Evolutionary conservation across 2,797 vertebrate species (phyloP).

Genomic region (Apodemus agrarius): DNA sequence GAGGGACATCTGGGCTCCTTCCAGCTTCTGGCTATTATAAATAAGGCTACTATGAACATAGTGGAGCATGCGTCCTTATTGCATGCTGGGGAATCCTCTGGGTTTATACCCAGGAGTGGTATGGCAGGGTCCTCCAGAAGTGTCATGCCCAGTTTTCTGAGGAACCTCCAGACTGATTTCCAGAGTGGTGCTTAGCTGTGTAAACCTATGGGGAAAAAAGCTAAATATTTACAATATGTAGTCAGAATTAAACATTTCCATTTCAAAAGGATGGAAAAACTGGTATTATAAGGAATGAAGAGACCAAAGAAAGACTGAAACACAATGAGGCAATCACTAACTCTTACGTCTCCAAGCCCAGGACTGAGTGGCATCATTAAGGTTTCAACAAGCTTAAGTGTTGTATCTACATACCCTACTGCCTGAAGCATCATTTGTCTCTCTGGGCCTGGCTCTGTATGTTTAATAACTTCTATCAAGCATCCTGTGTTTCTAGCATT

Average conservation of each 20-base stretch:
- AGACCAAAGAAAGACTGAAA: neutral
- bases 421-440: neutral
- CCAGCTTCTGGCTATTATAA: no score
- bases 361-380: neutral
- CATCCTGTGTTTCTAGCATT: neutral
- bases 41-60: no score
- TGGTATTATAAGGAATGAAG: neutral
- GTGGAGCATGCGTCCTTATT: no score
- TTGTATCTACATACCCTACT: neutral
- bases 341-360: neutral
- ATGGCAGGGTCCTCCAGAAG: no score
- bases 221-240: neutral
- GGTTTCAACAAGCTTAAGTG: neutral
- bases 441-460: neutral
- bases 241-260: neutral
- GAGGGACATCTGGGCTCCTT: no score
- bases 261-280: neutral
- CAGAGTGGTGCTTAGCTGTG: neutral
- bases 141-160: no score
- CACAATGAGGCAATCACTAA: neutral
- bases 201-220: neutral
- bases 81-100: no score
- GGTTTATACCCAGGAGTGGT: no score
- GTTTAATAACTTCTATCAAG: neutral
- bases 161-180: no score